phyloP scores from a whole-genome alignment of 2,888 invertebrate genomes.

The Esperia sulphurella region DNA sequence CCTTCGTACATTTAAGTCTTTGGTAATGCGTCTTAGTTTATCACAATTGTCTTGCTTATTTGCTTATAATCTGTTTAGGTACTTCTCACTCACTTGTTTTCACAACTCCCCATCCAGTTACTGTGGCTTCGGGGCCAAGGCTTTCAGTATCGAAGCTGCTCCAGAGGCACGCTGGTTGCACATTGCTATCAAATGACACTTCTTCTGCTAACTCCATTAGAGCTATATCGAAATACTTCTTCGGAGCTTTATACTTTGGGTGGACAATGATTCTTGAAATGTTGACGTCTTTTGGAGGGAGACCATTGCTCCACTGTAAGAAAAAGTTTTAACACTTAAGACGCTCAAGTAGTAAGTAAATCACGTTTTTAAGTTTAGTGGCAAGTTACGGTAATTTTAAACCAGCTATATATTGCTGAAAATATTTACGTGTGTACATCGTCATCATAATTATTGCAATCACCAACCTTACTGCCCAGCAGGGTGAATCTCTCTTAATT shows the following conservation, averaged over 20 bases:
- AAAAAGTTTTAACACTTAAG: no score
- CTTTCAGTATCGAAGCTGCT: slow-evolving; percentile 20
- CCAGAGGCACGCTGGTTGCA: slow-evolving; percentile 58
- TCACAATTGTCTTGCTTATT: no score
- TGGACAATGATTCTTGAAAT: slow-evolving; percentile 41
- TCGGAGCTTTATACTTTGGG: slow-evolving; percentile 42
- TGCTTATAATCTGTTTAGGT: background rate
- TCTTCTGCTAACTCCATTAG: slow-evolving; percentile 37
- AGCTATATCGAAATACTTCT: slow-evolving; percentile 54
- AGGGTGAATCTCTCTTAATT: no score
- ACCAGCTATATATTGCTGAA: no score
- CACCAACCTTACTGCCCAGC: no score
- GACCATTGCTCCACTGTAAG: slow-evolving; percentile 18
- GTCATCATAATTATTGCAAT: no score
- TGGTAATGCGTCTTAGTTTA: no score
- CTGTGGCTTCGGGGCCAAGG: slow-evolving; percentile 28
- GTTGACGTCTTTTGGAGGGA: slow-evolving; percentile 23
- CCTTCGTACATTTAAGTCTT: no score
- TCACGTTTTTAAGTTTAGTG: no score
- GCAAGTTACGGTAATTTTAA: no score
- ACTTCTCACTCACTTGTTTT: slow-evolving; percentile 39
- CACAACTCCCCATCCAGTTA: slow-evolving; percentile 55
- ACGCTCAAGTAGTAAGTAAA: no score
- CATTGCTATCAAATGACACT: slow-evolving; percentile 28
- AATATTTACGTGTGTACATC: no score